Base-by-base conservation (phyloP, 2,888 invertebrate genomes). In the Pollenia angustigena region DNA sequence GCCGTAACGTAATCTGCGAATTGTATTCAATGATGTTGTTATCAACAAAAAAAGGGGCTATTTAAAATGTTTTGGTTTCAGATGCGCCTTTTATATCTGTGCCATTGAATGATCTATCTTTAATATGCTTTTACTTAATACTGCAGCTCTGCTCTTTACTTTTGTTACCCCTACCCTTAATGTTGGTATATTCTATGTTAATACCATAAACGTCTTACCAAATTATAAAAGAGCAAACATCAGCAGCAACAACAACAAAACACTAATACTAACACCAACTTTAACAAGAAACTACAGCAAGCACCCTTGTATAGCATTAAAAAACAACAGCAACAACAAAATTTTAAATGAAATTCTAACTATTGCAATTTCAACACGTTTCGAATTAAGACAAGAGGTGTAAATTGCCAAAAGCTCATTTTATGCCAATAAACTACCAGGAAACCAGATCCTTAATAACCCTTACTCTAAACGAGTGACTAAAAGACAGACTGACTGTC, bases 351-450 rank as follows among this genome's bases (percentile, higher is more conserved):
- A 81, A 81, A 85, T 74, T 81, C 75, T 68, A 87, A 79, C 72
- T 80, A 60, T 81, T 68, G 81, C 72, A 84, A 85, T 81, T 85
- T 87, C 66, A 88, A 80, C 85, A 88, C 88, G 88, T 88, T 88
- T 66, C 44, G 68, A 66, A 76, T 66, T 81, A 79, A 85, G 88
- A 88, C 87, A 88, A 89, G 89, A 89, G 89, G 89, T 89, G 89
- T 88, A 89, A 89, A 89, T 89, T 90, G 88, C 89, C 90, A 89
- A 89, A 89, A 89, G 89, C 89, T 88, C 88, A 89, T 89, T 88
- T 89, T 86, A 87, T 88, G 85, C 87, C 89, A 87, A 89, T 89
- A 88, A 87, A 87, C 86, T 88, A 69, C 46, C 78, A 81, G 72
- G 78, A 85, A 88, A 86, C 88, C 85, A 88, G 71, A 78, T 50